Percentiles rank a stretch among this genome's conserved stretches.
Conservation (phyloP, 1,140 invertebrate genomes). For the Plectrocnemia conspersa region DNA sequence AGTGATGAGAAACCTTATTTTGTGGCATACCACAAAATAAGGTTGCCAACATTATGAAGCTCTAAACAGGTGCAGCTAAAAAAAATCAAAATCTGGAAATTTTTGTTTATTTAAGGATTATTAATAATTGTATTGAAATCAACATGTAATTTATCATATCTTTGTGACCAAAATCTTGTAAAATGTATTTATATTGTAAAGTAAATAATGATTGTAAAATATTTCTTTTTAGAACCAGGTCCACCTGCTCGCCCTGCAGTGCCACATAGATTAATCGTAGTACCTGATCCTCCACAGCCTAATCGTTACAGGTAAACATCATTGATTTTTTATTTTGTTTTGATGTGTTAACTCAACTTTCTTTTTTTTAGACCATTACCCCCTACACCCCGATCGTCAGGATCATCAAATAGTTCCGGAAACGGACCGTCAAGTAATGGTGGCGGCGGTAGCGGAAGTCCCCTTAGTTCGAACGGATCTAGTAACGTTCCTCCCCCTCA, state of each 20-base stretch:
- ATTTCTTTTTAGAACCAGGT: constrained; percentile 64
- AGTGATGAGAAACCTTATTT: no score
- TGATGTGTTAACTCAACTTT: background rate
- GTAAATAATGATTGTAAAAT: no score
- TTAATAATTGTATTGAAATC: no score
- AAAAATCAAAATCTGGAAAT: no score
- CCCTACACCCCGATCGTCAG: constrained; percentile 71
- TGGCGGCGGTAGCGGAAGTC: constrained; percentile 42
- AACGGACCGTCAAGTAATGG: constrained; percentile 44
- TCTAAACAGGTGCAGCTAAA: no score
- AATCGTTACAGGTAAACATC: constrained; percentile 49
- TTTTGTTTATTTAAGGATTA: no score
- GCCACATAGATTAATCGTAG: constrained; percentile 81
- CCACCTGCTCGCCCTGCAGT: constrained; percentile 79
- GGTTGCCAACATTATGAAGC: no score
- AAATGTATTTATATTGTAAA: no score
- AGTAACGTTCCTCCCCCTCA: constrained; percentile 55
- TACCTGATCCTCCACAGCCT: constrained; percentile 59
- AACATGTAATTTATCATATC: no score
- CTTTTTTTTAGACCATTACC: constrained; percentile 64
- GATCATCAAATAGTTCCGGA: constrained; percentile 53
- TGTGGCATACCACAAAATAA: no score
- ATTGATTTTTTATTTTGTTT: constrained; percentile 8
- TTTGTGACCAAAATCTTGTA: no score
- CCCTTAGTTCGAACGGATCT: constrained; percentile 38